A percentile compares a stretch with the other conserved stretches of the same genome.
These are phyloP conservation scores for Brachionus asplanchnoidis DNA, from an alignment of 1,140 invertebrate genomes.

Conservation along the genomic window DNA sequence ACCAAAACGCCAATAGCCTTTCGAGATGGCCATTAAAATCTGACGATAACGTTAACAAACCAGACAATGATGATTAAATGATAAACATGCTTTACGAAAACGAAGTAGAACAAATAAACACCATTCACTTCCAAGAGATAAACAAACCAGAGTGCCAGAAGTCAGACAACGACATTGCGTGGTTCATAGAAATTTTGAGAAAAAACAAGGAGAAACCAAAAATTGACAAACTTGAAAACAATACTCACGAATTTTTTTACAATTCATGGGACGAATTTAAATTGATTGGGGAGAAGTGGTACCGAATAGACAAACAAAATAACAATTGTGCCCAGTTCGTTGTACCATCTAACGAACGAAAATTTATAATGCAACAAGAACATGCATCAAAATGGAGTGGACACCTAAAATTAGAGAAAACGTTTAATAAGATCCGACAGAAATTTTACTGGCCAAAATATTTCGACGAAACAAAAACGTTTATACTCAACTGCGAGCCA, in stretches of 20 bases:
- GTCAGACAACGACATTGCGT: no score
- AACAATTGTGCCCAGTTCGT: neutral
- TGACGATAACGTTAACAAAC: no score
- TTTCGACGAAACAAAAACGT: neutral
- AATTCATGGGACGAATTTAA: no score
- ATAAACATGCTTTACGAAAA: no score
- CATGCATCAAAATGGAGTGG: neutral
- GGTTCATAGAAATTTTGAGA: no score
- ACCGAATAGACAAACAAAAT: neutral
- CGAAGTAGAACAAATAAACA: neutral
- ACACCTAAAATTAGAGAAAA: neutral
- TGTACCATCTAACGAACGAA: neutral
- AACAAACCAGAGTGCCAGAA: neutral
- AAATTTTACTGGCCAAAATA: slow-evolving; percentile 15
- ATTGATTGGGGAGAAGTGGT: no score
- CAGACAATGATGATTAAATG: no score
- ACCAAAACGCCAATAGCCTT: neutral
- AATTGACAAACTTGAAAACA: no score
- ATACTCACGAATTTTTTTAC: no score
- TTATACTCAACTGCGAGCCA: neutral
- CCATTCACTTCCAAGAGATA: neutral
- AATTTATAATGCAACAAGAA: neutral
- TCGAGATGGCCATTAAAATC: no score
- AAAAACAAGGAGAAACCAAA: no score
- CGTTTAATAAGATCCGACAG: no score